A percentile compares a stretch with the other conserved stretches of the same genome.
Conservation (phyloP, 2,888 invertebrate species). For the Epinotia nisella region DNA sequence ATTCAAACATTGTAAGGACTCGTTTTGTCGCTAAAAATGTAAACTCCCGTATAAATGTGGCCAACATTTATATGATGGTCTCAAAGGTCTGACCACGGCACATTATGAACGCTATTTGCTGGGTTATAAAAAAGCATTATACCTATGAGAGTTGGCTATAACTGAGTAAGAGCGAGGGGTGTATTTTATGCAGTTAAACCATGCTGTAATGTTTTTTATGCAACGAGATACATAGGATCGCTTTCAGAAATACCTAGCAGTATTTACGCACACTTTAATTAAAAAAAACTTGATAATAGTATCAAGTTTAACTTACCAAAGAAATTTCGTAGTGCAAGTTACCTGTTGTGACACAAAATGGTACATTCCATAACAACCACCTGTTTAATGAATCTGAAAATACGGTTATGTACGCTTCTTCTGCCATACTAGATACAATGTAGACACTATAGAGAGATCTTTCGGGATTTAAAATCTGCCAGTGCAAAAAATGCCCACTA, state of each 20-base stretch:
- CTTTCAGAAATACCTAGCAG: neutral
- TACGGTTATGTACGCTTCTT: too few relatives aligned
- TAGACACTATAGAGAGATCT: too few relatives aligned
- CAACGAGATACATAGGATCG: neutral
- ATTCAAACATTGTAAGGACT: constrained; percentile 40
- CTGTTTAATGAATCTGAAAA: too few relatives aligned
- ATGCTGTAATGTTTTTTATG: neutral
- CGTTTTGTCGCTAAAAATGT: constrained; percentile 34
- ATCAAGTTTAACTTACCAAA: too few relatives aligned
- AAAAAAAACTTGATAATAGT: too few relatives aligned
- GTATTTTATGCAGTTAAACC: constrained; percentile 9
- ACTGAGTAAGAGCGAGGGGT: constrained; percentile 23
- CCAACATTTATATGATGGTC: constrained; percentile 42
- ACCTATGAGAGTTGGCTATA: constrained; percentile 43
- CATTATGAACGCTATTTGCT: constrained; percentile 41
- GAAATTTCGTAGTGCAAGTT: too few relatives aligned
- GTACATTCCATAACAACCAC: too few relatives aligned
- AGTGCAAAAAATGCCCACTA: too few relatives aligned
- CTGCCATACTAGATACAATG: too few relatives aligned
- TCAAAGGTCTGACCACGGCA: constrained; percentile 38
- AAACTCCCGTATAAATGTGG: constrained; percentile 37
- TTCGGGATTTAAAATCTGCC: too few relatives aligned
- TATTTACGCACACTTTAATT: too few relatives aligned
- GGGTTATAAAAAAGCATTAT: constrained; percentile 43
- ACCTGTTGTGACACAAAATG: too few relatives aligned